Evolutionary conservation across 2,113 vertebrate species (phyloP), one percentile per base, ranked within the genome.

Genomic region (Clarias macrocephalus): DNA sequence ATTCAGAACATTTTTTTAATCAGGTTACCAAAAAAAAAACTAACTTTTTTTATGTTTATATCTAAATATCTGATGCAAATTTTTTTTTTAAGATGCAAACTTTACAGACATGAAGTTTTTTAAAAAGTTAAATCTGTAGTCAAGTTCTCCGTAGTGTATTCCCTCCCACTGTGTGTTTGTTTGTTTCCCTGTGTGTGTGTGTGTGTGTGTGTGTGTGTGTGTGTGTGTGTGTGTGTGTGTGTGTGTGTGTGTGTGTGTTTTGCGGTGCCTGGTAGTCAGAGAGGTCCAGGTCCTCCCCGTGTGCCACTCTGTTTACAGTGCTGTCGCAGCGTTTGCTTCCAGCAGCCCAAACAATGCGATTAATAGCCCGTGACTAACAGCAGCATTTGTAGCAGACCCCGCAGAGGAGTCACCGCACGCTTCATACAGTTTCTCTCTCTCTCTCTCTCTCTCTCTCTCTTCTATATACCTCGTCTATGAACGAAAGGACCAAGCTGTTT

Each of bases 351-450:
- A 95, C 93, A 93, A 90, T 92, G 91, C 86, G 92, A 94, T 95
- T 94, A 95, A 95, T 95, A 93, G 91, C 90, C 92, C 88, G 75
- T 93, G 94, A 95, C 93, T 94, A 93, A 93, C 92, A 94, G 93
- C 95, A 86, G 70, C 85, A 72, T 91, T 91, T 90, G 92, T 92
- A 93, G 93, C 93, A 91, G 92, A 89, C 90, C 92, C 90, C 90
- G 90, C 92, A 87, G 91, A 82, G 75, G 86, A 87, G 81, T 87
- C 89, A 3, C 80, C 68, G 66, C 90, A 85, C 89, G 88, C 84
- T 91, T 93, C 89, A 88, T 84, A 72, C 73, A 23, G 88, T 88
- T 89, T 63, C 84, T 15, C 21, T 52, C 82, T 90, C 59, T 81
- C 25, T 70, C 5, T 60, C 60, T 54, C 52, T 73, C 56, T 33